Base-by-base conservation (phyloP, 2,888 invertebrate species). In the Drosophila rellima region DNA sequence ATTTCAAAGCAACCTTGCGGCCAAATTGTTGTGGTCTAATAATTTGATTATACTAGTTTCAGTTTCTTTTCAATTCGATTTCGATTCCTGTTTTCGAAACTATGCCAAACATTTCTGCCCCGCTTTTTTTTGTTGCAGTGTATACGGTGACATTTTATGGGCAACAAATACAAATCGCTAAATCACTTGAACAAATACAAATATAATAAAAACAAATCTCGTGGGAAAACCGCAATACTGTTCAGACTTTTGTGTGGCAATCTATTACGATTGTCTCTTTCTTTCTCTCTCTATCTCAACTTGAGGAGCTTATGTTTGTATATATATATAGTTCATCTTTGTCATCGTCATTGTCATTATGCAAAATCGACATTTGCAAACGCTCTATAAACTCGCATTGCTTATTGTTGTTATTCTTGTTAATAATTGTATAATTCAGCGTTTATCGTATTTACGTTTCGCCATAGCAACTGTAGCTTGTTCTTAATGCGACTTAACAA, bases 171-270 rank as follows among this genome's bases (percentile, higher is more conserved):
- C 42, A 68, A 80, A 63, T 67, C 81, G 40, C 37, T 47, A 60
- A 81, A 81, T 81, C 78, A 74, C 67, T 74, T 65, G 56, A 51
- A 45, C 57, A 72, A 72, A 72, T 48, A 65, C 56, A 56, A 57
- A 13, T 15, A 39, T 23, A 48, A 47, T 39, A 55, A 65, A 66
- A 48, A 31, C 29, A 55, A 55, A 70, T 23, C 35, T 80, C 76
- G 82, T 81, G 81, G 80, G 81, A 82, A 81, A 81, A 66, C 74
- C 74, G 64, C 75, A 68, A 69, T 74, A 61, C 67, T 59, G 65
- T 42, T 61, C 61, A 42, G 47, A 62, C 37, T 50, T 76, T 59
- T 54, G 56, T 74, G 40, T 57, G 31, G 65, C 57, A 70, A 76
- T 62, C 65, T 65, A 62, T 76, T 57, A 50, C 29, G 40, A 29